phyloP scores from a whole-genome alignment of 2,888 invertebrate species.

The Drepanosiphum platanoidis region DNA sequence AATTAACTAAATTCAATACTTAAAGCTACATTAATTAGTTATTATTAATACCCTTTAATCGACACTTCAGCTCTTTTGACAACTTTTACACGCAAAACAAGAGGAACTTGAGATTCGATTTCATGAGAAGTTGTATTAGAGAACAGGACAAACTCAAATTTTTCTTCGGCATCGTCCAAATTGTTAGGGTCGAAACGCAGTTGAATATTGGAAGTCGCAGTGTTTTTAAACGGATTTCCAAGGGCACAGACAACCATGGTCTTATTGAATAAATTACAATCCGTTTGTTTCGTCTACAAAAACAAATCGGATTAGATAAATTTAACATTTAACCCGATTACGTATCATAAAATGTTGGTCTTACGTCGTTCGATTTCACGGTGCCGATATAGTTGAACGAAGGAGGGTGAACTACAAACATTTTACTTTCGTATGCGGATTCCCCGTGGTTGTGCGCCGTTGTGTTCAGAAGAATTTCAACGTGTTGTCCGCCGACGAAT shows the following conservation, averaged over 20 bases:
- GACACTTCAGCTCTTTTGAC: slow-evolving; percentile 81
- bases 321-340: neutral
- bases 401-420: slow-evolving; percentile 82
- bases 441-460: slow-evolving; percentile 83
- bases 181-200: slow-evolving; percentile 84
- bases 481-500: slow-evolving; percentile 76
- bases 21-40: neutral
- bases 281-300: slow-evolving; percentile 36
- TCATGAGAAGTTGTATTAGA: slow-evolving; percentile 87
- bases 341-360: slow-evolving; percentile 64
- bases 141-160: slow-evolving; percentile 78
- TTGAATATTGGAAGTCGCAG: slow-evolving; percentile 72
- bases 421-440: slow-evolving; percentile 87
- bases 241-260: slow-evolving; percentile 82
- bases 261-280: slow-evolving; percentile 69
- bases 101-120: slow-evolving; percentile 68
- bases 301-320: too few species aligned
- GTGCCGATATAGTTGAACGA: slow-evolving; percentile 81
- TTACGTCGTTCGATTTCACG: slow-evolving; percentile 73
- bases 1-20: too few species aligned
- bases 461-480: slow-evolving; percentile 81
- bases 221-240: slow-evolving; percentile 85
- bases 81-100: slow-evolving; percentile 74
- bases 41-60: slow-evolving; percentile 74
- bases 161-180: slow-evolving; percentile 77